These are phyloP conservation scores for Ictalurus punctatus DNA, from an alignment of 2,113 vertebrate genomes.

Conservation along the genomic window DNA sequence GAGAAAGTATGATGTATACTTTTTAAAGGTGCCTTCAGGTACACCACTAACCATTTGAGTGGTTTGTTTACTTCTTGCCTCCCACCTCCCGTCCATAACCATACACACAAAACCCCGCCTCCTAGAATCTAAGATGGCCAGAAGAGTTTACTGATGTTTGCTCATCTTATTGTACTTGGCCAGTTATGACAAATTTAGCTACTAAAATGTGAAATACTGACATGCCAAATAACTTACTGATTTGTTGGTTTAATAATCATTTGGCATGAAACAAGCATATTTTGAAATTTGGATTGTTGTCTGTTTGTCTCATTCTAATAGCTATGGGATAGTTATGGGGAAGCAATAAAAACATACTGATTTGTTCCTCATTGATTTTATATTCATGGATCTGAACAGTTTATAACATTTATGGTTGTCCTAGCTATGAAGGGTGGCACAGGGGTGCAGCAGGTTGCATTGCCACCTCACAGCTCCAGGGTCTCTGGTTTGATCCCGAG, in stretches of 20 bases:
- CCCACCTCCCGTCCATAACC: neutral
- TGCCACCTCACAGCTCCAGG: neutral
- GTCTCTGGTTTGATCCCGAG: neutral
- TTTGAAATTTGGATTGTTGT: neutral
- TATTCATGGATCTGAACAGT: neutral
- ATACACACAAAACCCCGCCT: too few species aligned
- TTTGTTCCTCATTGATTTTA: neutral
- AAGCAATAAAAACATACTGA: neutral
- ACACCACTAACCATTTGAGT: neutral
- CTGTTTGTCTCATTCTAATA: neutral
- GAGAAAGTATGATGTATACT: neutral
- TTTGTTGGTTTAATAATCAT: neutral
- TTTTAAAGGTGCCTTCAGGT: neutral
- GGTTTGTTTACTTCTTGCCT: neutral
- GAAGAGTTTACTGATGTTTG: neutral
- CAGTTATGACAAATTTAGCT: neutral
- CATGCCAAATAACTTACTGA: neutral
- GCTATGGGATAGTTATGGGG: neutral
- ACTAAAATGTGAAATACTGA: neutral
- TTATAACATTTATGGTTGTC: neutral
- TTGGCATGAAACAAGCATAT: neutral
- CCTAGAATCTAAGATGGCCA: neutral
- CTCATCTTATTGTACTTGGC: neutral
- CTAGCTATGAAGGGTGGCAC: neutral
- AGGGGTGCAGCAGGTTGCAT: neutral